Base-by-base conservation (phyloP, 2,797 vertebrate genomes). In the Zenarchopterus dispar region DNA sequence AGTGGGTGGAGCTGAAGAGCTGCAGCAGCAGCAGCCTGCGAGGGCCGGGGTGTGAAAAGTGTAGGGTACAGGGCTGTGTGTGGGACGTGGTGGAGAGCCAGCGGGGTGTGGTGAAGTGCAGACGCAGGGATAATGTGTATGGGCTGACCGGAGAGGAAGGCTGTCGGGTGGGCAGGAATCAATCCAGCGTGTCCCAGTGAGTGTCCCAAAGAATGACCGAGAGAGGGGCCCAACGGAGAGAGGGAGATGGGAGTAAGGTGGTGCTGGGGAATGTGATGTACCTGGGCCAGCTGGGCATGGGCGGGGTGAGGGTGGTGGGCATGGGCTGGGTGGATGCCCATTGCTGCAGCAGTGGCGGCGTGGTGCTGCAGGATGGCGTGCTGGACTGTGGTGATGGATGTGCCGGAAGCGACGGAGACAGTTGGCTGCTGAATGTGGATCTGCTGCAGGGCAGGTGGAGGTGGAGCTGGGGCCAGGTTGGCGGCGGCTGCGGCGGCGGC, bases 71-170 rank as follows among this genome's bases (percentile, higher is more conserved):
- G 96, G 53, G 96, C 95, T 1, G 94, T 86, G 0, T 99, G 97
- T 10, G 95, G 97, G 43, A 99, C 80, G 0, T 97, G 98, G 75
- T 99, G 98, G 62, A 99, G 94, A 2, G 97, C 95, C 33, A 99
- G 92, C 4, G 96, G 97, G 1, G 95, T 95, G 0, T 96, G 97
- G 72, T 99, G 98, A 59, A 99, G 95, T 10, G 98, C 98, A 0
- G 98, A 99, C 0, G 98, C 97, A 0, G 98, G 98, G 86, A 99
- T 99, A 73, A 99, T 98, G 68, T 99, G 98, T 77, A 99, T 99
- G 43, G 97, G 98, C 71, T 99, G 97, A 81, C 98, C 97, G 41
- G 96, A 94, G 3, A 99, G 94, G 71, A 99, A 99, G 1, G 97
- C 97, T 15, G 97, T 96, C 0, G 84, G 98, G 66, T 99, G 98